Base-by-base conservation (phyloP, 2,888 invertebrate species). In the Pheosia tremula region DNA sequence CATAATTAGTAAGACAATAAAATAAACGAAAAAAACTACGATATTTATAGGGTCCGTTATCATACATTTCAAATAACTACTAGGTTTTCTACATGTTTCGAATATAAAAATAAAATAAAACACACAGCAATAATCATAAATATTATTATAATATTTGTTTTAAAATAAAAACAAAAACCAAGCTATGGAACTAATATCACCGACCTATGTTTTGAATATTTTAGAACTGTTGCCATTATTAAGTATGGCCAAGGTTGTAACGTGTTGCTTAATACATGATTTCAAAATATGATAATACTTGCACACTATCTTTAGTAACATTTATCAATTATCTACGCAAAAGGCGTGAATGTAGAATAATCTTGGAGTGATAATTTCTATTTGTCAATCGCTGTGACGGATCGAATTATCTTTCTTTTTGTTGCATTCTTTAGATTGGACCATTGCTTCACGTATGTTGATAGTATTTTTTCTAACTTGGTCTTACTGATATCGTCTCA, bases 251-350 rank as follows among this genome's bases (percentile, higher is more conserved):
- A 80, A 81, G 81, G 80, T 71, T 62, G 56, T 47, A 50, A 24
- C 24, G 24, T 62, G 61, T 80, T 80, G 74, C 81, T 69, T 68
- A 74, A 78, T 62, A 69, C 60, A 62, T 69, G 67, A 78, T 80
- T 78, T 71, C 75, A 61, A 78, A 78, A 78, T 65, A 68, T 69
- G 69, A 78, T 77, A 73, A 61, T 38, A 52, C 62, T 10, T 37
- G 54, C 58, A 58, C 64, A 54, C 52, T 61, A 59, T 56, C 59
- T 69, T 72, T 68, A 68, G 68, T 64, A 62, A 70, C 67, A 70
- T 75, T 39, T 73, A 71, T 65, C 61, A 63, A 69, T 70, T 72
- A 65, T 66, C 36, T 59, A 65, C 69, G 72, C 66, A 52, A 52
- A 68, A 41, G 13, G 41, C 63, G 58, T 61, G 66, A 61, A 69